Percentiles rank a stretch among this genome's conserved stretches.
Evolutionary conservation across 2,888 invertebrate species (phyloP).

Genomic region (Halictus quadricinctus): DNA sequence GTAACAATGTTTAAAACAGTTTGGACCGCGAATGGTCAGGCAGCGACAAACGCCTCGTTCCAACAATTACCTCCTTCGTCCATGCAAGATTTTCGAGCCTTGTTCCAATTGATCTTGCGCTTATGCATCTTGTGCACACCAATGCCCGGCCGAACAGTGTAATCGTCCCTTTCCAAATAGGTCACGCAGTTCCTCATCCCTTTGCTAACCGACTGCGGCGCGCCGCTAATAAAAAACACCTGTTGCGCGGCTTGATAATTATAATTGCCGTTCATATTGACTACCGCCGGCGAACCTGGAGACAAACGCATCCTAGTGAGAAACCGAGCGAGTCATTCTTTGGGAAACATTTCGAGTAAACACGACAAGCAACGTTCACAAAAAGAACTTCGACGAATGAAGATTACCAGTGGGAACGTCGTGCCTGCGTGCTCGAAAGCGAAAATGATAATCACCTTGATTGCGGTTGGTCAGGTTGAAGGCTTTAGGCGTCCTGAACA

Average conservation of each 20-base stretch:
- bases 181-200: neutral
- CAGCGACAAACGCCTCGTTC: neutral
- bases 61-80: slow-evolving; percentile 56
- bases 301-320: neutral
- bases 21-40: too few species aligned
- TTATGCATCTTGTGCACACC: slow-evolving; percentile 53
- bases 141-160: slow-evolving; percentile 25
- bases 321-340: too few species aligned
- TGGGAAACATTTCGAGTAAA: too few species aligned
- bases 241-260: slow-evolving; percentile 41
- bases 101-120: slow-evolving; percentile 50
- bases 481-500: neutral
- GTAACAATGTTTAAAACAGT: too few species aligned
- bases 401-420: too few species aligned
- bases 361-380: too few species aligned
- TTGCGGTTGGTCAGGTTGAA: neutral
- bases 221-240: slow-evolving; percentile 29
- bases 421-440: too few species aligned
- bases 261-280: slow-evolving; percentile 20
- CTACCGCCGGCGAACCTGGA: neutral
- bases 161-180: neutral
- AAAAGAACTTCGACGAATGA: too few species aligned
- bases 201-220: neutral
- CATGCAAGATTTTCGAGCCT: slow-evolving; percentile 50
- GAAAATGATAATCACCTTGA: neutral